These are phyloP conservation scores for Notamacropus eugenii DNA, from an alignment of 2,797 vertebrate genomes.

Conservation along the genomic window DNA sequence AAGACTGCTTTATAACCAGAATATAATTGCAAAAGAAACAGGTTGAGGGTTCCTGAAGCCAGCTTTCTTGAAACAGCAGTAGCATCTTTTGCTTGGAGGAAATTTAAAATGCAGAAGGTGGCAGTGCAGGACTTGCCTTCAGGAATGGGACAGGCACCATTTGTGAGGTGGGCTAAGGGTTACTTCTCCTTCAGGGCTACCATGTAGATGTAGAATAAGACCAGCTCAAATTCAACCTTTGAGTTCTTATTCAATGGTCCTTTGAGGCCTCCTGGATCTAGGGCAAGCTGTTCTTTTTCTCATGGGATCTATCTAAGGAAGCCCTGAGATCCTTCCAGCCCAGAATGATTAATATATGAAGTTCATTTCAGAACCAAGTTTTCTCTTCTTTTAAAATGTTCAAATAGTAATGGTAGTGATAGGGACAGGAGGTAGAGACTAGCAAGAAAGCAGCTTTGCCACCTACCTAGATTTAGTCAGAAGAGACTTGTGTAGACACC, in stretches of 20 bases:
- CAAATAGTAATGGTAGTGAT: not conserved
- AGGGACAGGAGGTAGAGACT: not conserved
- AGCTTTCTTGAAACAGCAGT: conserved; percentile 3
- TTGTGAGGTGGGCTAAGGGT: conserved; percentile 10
- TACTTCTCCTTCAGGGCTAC: conserved; percentile 37
- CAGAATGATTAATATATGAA: conserved; percentile 30
- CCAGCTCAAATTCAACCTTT: conserved; percentile 11
- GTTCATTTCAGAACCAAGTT: not conserved
- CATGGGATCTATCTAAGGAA: conserved; percentile 41
- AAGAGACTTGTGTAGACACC: not conserved
- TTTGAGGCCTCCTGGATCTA: conserved; percentile 31
- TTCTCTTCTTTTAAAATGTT: conserved; percentile 31
- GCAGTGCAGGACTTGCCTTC: not conserved
- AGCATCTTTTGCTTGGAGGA: not conserved
- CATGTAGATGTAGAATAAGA: not conserved
- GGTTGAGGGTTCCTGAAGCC: conserved; percentile 8
- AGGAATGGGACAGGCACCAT: not conserved
- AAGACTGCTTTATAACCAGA: conserved; percentile 53
- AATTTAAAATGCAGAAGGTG: not conserved
- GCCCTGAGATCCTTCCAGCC: conserved; percentile 2
- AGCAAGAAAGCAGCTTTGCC: not conserved
- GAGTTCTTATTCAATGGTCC: not conserved
- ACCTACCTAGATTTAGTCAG: not conserved
- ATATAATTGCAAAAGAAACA: conserved; percentile 31
- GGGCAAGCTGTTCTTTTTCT: conserved; percentile 10